Evolutionary conservation across 2,888 invertebrate species (phyloP), one percentile per base, ranked within the genome.

Genomic region (Cyclophora albipunctata): DNA sequence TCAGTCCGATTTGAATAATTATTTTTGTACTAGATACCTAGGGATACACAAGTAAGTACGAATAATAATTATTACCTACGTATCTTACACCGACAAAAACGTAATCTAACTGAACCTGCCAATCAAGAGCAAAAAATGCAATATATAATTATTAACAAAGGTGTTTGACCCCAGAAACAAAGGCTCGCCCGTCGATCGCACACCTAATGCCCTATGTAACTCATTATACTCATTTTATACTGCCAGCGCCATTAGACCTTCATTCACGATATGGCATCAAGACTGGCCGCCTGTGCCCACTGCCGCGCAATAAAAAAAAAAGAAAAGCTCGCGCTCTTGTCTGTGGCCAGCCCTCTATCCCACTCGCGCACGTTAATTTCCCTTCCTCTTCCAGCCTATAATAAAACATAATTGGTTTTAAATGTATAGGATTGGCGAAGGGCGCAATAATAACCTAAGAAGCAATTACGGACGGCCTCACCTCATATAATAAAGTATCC

Each of bases 371-470:
- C 43, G 52, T 40, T 50, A 42, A 51, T 66, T 47, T 63, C 47
- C 66, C 63, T 45, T 81, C 78, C 68, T 74, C 37, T 62, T 60
- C 81, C 79, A 62, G 58, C 61, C 75, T 67, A 67, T 85, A 84
- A 85, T 85, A 84, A 84, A 86, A 81, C 81, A 78, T 85, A 87
- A 88, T 88, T 85, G 84, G 77, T 85, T 87, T 85, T 81, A 86
- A 87, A 85, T 82, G 86, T 71, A 80, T 80, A 81, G 83, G 84
- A 87, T 88, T 87, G 86, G 86, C 79, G 79, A 79, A 78, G 73
- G 74, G 64, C 63, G 70, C 68, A 72, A 72, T 77, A 75, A 77
- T 77, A 75, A 73, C 66, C 69, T 59, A 73, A 72, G 73, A 69
- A 72, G 77, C 73, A 83, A 84, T 83, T 83, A 77, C 71, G 63